phyloP scores from a whole-genome alignment of 2,797 vertebrate species.

The Moxostoma hubbsi region DNA sequence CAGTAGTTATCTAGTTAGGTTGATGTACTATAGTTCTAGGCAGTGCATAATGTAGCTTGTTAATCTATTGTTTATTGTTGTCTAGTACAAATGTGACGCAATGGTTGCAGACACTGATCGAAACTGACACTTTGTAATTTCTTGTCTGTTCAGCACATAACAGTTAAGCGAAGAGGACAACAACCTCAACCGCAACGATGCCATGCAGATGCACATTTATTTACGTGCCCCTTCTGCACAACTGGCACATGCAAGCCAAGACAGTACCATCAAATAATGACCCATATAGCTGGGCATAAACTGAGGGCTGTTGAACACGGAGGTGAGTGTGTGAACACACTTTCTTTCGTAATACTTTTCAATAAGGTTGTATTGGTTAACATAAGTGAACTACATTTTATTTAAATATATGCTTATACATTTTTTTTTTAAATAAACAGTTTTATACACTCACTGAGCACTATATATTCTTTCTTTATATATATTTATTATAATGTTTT shows the following conservation, averaged over 20 bases:
- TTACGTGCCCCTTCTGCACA: constrained; percentile 22
- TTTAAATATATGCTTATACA: too few species aligned
- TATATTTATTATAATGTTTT: too few species aligned
- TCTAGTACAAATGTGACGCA: too few species aligned
- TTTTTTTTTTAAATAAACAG: too few species aligned
- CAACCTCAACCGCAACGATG: neutral
- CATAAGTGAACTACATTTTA: too few species aligned
- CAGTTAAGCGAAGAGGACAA: neutral
- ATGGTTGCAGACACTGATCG: too few species aligned
- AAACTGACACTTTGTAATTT: neutral
- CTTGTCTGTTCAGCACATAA: constrained; percentile 7
- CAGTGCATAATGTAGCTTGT: neutral
- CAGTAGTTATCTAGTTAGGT: neutral
- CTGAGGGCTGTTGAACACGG: neutral
- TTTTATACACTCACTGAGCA: too few species aligned
- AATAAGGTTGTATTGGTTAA: neutral
- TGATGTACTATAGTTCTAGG: neutral
- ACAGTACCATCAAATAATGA: constrained; percentile 8
- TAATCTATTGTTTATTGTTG: neutral
- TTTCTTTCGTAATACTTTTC: neutral
- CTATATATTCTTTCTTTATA: too few species aligned
- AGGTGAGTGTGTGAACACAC: neutral
- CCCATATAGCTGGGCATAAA: constrained; percentile 16
- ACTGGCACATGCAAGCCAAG: neutral
- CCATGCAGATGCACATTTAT: constrained; percentile 2